Evolutionary conservation across 2,888 invertebrate genomes (phyloP), one percentile per base, ranked within the genome.

Genomic region (Rotaria socialis): DNA sequence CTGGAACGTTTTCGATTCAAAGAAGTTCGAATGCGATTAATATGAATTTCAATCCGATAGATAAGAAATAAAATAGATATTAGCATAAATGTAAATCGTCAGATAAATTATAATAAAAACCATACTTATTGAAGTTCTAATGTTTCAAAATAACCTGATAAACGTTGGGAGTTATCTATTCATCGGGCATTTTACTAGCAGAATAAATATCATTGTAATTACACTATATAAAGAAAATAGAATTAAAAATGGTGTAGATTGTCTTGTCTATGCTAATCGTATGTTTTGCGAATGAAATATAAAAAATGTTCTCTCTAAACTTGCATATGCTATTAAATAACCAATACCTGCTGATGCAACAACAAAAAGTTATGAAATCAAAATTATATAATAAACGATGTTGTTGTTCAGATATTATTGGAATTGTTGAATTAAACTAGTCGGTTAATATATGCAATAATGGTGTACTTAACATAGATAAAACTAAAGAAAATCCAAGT

Each of bases 221-320:
- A 67, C 14, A 67, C 67, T 67, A 19, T 16, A 67, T 11, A 7
- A 67, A 5, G 67, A 67, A 67, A 67, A 67, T 35, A 67, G 35
- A 67, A 67, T 41, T 67, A 67, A 35, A 35, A 67, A 67, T 35
- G 67, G 67, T 35, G 35, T 67, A 67, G 35, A 67, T 35, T 67
- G 35, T 67, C 67, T 35, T 6, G 35, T 35, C 35, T 16, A 67
- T 27, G 67, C 19, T 27, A 67, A 14, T 14, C 35, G 67, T 10
- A 67, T 67, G 19, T 67, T 67, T 67, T 67, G 67, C 16, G 67
- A 67, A 67, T 67, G 35, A 19, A 67, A 67, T 67, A 67, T 67
- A 67, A 67, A 67, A 41, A 67, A 67, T 19, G 35, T 67, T 67
- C 67, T 3, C 24, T 67, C 67, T 67, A 67, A 41, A 67, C 67